Base-by-base conservation (phyloP, 2,113 vertebrate species). In the Elephas maximus region DNA sequence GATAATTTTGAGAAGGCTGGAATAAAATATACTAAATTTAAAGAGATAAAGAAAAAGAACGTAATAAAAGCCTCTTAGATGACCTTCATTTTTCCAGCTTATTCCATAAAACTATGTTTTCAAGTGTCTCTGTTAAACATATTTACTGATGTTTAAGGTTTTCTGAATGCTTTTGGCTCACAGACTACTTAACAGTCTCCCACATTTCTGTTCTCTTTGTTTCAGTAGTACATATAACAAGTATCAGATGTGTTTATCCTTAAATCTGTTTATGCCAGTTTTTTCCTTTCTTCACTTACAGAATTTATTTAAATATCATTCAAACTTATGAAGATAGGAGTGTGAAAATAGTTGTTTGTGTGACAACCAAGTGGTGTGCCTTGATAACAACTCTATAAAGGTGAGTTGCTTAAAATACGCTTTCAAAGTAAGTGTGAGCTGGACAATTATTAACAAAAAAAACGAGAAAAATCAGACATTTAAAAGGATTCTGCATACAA, bases 231-330 rank as follows among this genome's bases (percentile, higher is more conserved):
- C 77, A 6, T 90, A 18, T n/a, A 93, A 60, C 79, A 90, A 88
- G 63, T 24, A 90, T 96, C 92, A 94, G 95, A 97, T 97, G 95
- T 96, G 84, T 95, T 97, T 97, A 91, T 94, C 28, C 51, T 84
- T 69, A 95, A 95, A 97, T 95, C 80, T 96, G 87, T 95, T 97
- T 92, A 78, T 24, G 85, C 73, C 80, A 96, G 53, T 77, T 91
- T 96, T 98, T 95, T 57, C 74, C 20, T 94, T 93, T 94, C 90
- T 85, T 65, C 48, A n/a, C 87, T 97, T 80, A 87, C 69, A 94
- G 89, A 91, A 90, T 95, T 65, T 94, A 90, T 93, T 96, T 93
- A 95, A 94, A 96, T 79, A 87, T 73, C 48, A 53, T 37, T 84
- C 77, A 81, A 94, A 89, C n/a, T 63, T 83, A 76, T 60, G 71